Conservation (phyloP, 2,797 vertebrate genomes). For the Coranthus polyacanthus region DNA sequence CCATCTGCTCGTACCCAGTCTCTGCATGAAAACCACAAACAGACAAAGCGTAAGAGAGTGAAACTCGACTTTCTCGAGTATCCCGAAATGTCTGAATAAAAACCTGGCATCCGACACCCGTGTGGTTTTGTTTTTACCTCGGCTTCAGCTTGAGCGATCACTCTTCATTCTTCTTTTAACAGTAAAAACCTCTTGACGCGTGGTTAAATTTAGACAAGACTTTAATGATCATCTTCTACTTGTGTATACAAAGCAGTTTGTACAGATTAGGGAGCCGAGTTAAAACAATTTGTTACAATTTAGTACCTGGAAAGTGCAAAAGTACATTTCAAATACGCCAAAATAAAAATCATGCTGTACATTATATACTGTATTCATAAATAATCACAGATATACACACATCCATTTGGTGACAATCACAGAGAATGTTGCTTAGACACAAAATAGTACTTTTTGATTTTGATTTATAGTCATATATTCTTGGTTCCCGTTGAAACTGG, state of each 20-base stretch:
- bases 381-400: slow-evolving; percentile 94
- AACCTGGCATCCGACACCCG: slow-evolving; percentile 22
- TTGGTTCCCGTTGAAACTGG: slow-evolving; percentile 55
- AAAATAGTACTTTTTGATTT: slow-evolving; percentile 68
- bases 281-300: slow-evolving; percentile 92
- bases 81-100: slow-evolving; percentile 47
- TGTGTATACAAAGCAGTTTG: slow-evolving; percentile 93
- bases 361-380: slow-evolving; percentile 89
- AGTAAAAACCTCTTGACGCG: background rate
- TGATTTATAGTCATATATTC: slow-evolving; percentile 44
- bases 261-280: slow-evolving; percentile 92
- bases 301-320: slow-evolving; percentile 97
- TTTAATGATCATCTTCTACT: slow-evolving; percentile 87
- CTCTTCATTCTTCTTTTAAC: background rate
- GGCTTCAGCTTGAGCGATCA: background rate
- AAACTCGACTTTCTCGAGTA: background rate
- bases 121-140: slow-evolving; percentile 14
- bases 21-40: slow-evolving; percentile 46
- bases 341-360: slow-evolving; percentile 96
- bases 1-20: slow-evolving; percentile 74
- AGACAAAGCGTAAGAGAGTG: background rate
- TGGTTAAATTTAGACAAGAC: slow-evolving; percentile 77
- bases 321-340: slow-evolving; percentile 84
- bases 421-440: slow-evolving; percentile 80
- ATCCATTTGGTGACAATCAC: slow-evolving; percentile 83